A percentile compares a stretch with the other conserved stretches of the same genome.
Conservation (phyloP, 2,113 vertebrate genomes). For the Sinocyclocheilus anshuiensis region DNA sequence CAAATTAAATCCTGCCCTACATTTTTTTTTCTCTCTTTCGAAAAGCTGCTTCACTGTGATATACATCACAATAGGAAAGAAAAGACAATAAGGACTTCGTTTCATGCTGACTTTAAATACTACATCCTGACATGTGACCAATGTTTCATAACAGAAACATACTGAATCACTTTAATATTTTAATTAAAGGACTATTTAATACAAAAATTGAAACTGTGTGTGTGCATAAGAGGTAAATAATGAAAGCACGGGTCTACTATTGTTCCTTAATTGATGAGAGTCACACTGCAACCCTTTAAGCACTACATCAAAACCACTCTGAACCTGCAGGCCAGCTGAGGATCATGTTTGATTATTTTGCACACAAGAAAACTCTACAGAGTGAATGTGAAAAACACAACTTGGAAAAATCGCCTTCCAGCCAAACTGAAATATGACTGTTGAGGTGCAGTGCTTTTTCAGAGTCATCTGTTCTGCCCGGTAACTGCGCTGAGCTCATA, state of each 20-base stretch:
- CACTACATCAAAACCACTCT: slow-evolving; percentile 2
- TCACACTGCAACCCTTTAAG: slow-evolving; percentile 4
- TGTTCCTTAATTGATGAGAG: neutral
- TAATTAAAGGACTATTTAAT: no score
- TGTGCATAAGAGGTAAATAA: no score
- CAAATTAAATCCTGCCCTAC: no score
- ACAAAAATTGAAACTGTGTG: no score
- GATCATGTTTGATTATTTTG: slow-evolving; percentile 26
- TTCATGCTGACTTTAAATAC: no score
- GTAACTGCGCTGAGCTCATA: neutral
- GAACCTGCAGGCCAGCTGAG: neutral
- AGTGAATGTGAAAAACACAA: slow-evolving; percentile 7
- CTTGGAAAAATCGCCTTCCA: neutral
- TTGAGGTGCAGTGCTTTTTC: neutral
- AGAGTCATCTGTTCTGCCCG: slow-evolving; percentile 9
- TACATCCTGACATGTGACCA: no score
- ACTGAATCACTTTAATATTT: no score
- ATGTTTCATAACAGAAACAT: no score
- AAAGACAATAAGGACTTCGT: no score
- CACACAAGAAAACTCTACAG: neutral
- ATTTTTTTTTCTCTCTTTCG: no score
- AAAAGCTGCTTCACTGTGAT: no score
- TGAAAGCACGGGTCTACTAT: neutral
- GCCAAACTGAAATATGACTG: neutral
- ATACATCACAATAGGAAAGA: no score